Base-by-base conservation (phyloP, 1,140 invertebrate species). In the Stegodyphus mimosarum region DNA sequence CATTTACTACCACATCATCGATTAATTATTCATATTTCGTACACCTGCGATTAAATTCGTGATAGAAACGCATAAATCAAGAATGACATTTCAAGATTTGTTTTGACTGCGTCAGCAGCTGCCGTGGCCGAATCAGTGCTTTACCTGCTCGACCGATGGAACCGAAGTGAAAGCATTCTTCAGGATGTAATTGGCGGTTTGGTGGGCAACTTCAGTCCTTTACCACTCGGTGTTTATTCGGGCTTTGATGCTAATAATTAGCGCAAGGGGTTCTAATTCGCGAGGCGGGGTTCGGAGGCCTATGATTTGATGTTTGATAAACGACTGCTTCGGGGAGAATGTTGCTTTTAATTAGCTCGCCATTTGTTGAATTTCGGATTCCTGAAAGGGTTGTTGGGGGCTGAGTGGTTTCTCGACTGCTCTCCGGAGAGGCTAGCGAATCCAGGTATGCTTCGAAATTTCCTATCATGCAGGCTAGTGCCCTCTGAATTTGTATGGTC, bases 221-320 rank as follows among this genome's bases (percentile, higher is more conserved):
- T 7, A 13, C 60, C 55, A 10, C 71, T 83, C 80, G 55, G 55
- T 83, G 80, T 83, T 83, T 83, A 83, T 74, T 83, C 66, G 71
- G 71, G 69, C 80, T 66, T 53, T 52, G 80, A 83, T 83, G 80
- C 71, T 71, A 83, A 83, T 83, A 83, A 83, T 83, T 83, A 83
- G 80, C 63, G 15, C 69, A 74, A 73, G 71, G 71, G 80, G 80
- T 67, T 18, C 80, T 83, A 83, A 83, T 83, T 73, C 71, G 80
- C 15, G 50, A 81, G 80, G 80, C 80, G 80, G 77, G 18, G 67
- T 51, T 53, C n/a, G 49, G 11, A 18, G 70, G 55, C 60, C 78
- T 72, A 72, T 63, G 78, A 81, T 81, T 81, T 81, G 78, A 71
- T 81, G 78, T 83, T 83, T 83, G 80, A 83, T 83, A 83, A 83